Base-by-base conservation (phyloP, 1,140 invertebrate species). In the Bombus vancouverensis region DNA sequence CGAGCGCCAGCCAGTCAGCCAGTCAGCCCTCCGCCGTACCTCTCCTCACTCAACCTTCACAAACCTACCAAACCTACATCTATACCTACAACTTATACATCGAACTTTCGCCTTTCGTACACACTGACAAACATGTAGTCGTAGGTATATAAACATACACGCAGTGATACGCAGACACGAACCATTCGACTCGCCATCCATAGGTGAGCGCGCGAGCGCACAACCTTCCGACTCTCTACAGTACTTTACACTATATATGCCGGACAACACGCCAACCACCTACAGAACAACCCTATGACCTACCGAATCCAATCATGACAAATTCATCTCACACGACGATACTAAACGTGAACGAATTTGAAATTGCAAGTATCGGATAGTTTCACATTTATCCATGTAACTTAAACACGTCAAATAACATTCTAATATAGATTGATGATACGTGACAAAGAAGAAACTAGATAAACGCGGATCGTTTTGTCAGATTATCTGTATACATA, bases 41-140 rank as follows among this genome's bases (percentile, higher is more conserved):
- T 81, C 83, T 90, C 75, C 71, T 80, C 72, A 74, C 83, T 87
- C 86, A 86, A 91, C 83, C 90, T 89, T 91, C 81, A 57, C 70
- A 83, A 59, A 90, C 87, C 88, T 88, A 90, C 87, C 76, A 88
- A 62, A 88, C 83, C 89, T 87, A 88, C 83, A 90, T 78, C 84
- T 87, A 91, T 81, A 87, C 83, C 68, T 75, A 85, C 88, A 42
- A 62, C 78, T 74, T 68, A 85, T 83, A 81, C 74, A 71, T 85
- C 74, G 62, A 76, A 59, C 73, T 81, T 65, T 77, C 68, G 57
- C 70, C 74, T 83, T 42, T 77, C 62, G 25, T 79, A 59, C 22
- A 74, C 47, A 70, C 44, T 22, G 22, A n/a, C 47, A n/a, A 28
- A 28, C 3, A 22, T 57, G 59, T 28, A 62, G 12, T 28, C 59